Base-by-base conservation (phyloP, 2,797 vertebrate species). In the Fratercula arctica region DNA sequence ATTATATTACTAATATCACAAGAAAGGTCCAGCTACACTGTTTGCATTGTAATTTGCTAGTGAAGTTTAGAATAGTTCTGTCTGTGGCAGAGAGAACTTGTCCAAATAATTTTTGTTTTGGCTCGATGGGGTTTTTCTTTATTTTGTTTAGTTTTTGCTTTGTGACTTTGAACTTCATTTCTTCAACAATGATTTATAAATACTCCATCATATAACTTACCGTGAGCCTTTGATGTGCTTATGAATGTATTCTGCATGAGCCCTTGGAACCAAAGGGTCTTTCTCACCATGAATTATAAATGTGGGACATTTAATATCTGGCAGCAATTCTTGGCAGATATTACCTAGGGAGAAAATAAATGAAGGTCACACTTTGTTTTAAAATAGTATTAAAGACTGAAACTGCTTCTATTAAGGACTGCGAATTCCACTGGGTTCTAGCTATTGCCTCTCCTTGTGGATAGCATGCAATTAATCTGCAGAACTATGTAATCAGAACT, bases 231-330 rank as follows among this genome's bases (percentile, higher is more conserved):
- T 98, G 87, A 99, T 98, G 33, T 98, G 97, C 88, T 98, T 84
- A 57, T 98, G 98, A 60, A 99, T 97, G 95, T 97, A 98, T 81
- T 99, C 98, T 11, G 99, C 97, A 3, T 99, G 99, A 96, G 97
- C 95, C 11, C 90, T 93, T 19, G 99, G 99, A 70, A 99, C 98
- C 97, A 99, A 95, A 19, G 98, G 97, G 88, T 99, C 99, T 96
- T 99, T 99, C 86, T 98, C 98, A 26, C 99, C 99, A 2, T 99
- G 99, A 88, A 99, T 90, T 60, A 99, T 98, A 89, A 99, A 97
- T 57, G 99, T 99, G 10, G 99, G 99, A 82, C 99, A 99, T 78
- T 96, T 97, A 94, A 99, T 98, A 66, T 96, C 95, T 16, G 98
- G 98, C 88, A 99, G 97, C 90, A 98, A 86, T 91, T 99, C 97